These are phyloP conservation scores for Galendromus occidentalis DNA, from an alignment of 1,140 invertebrate species.

Conservation along the genomic window DNA sequence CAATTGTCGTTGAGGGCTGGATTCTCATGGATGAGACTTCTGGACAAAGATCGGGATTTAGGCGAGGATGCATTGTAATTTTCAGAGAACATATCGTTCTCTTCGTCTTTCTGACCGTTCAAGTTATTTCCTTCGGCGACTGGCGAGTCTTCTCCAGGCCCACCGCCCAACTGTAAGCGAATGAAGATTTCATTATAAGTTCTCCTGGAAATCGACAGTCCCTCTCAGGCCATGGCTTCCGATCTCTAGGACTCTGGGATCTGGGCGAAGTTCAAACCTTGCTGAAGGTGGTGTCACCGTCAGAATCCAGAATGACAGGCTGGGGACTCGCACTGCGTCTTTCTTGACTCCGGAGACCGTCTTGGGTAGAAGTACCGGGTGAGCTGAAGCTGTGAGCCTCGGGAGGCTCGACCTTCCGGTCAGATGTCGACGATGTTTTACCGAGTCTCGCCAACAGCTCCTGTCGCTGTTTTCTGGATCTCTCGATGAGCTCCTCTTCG, in stretches of 20 bases:
- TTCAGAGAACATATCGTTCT: constrained; percentile 32
- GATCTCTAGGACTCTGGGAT: too few species aligned
- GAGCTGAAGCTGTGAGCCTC: constrained; percentile 9
- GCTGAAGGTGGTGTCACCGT: constrained; percentile 1
- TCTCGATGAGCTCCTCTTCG: constrained; percentile 79
- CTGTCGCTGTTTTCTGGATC: constrained; percentile 64
- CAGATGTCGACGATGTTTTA: constrained; percentile 25
- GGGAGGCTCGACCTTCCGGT: not conserved
- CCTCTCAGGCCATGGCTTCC: constrained; percentile 15
- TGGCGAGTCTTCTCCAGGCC: not conserved
- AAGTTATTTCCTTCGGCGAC: not conserved
- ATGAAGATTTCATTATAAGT: too few species aligned
- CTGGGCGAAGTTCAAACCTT: not conserved
- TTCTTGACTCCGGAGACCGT: not conserved
- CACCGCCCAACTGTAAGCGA: not conserved
- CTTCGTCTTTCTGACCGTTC: constrained; percentile 10
- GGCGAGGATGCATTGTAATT: constrained; percentile 44
- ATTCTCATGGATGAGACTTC: constrained; percentile 45
- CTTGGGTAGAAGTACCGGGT: not conserved
- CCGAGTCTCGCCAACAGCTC: constrained; percentile 48
- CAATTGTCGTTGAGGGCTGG: constrained; percentile 90
- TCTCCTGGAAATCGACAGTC: not conserved
- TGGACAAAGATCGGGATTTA: constrained; percentile 34
- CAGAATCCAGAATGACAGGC: constrained; percentile 1
- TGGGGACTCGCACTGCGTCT: not conserved